Evolutionary conservation across 2,797 vertebrate genomes (phyloP), one percentile per base, ranked within the genome.

Genomic region (Fistularia tabacaria): DNA sequence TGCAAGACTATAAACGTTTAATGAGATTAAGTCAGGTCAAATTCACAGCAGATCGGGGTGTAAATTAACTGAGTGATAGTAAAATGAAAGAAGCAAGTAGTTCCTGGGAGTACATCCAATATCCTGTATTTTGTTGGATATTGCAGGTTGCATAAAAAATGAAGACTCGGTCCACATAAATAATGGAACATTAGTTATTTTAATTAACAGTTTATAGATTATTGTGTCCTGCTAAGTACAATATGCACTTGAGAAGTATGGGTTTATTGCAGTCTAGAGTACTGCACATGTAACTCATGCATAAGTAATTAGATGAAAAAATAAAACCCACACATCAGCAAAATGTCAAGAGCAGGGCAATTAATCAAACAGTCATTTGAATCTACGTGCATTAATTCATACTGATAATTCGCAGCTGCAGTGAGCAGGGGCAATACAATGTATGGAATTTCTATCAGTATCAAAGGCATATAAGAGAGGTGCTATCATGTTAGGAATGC

Each of bases 11-110:
- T 71, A 75, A 85, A 74, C 62, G 66, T 60, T 57, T 63, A 73
- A 60, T 80, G 74, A 79, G 74, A 83, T 82, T 73, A 80, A 72
- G 62, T 69, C 62, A 66, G 69, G 57, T 74, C 66, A 62, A 75
- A 64, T 45, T 78, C 73, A 77, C 57, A 0, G 12, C 51, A 81
- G 72, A 80, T 42, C 62, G 63, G 62, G 57, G 52, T 56, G 58
- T 57, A 79, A 76, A 76, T 64, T 63, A 53, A 73, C 66, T 53
- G 54, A 74, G 80, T 73, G 58, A 62, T 64, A 57, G 74, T 70
- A 74, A 69, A 75, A 74, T 72, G 68, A 68, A 70, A 52, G 69
- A 58, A 43, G 64, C 73, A 76, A 82, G 74, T 67, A 78, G 71
- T 74, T 71, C 67, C 75, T 49, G 58, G 67, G 69, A 80, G 72